Conservation (phyloP, 2,797 vertebrate genomes). For the Sphenopsis melanotis region DNA sequence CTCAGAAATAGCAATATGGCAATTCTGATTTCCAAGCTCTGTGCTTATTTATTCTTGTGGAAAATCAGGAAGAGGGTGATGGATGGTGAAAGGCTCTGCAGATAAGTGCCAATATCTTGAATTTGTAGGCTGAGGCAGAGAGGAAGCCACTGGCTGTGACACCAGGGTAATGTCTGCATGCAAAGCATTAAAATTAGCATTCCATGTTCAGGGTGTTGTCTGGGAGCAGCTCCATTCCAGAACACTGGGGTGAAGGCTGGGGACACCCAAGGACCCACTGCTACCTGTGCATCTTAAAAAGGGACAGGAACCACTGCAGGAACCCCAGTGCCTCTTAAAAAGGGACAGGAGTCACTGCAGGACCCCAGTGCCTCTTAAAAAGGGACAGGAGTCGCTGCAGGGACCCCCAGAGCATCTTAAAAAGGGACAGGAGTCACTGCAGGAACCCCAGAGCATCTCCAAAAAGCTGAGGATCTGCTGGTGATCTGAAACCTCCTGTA, state of each 20-base stretch:
- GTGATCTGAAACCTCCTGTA: not conserved
- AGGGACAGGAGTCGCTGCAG: not conserved
- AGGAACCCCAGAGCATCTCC: too few species aligned
- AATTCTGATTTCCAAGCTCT: not conserved
- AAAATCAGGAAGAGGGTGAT: not conserved
- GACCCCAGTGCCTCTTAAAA: not conserved
- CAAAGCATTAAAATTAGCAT: not conserved
- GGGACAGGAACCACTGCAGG: not conserved
- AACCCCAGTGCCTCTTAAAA: not conserved
- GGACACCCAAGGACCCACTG: not conserved
- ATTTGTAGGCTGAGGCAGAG: not conserved
- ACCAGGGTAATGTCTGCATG: not conserved
- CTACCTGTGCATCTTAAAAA: not conserved
- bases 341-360: too few species aligned
- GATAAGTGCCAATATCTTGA: not conserved
- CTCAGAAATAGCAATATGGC: not conserved
- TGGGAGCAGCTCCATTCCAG: not conserved
- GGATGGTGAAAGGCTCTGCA: not conserved
- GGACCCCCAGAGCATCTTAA: too few species aligned
- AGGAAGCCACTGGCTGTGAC: not conserved
- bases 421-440: not conserved
- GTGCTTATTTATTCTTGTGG: not conserved
- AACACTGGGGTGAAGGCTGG: not conserved
- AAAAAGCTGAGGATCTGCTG: not conserved
- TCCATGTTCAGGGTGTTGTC: accelerated